Conservation (phyloP, 2,113 vertebrate genomes). For the Thinocorus orbignyianus region DNA sequence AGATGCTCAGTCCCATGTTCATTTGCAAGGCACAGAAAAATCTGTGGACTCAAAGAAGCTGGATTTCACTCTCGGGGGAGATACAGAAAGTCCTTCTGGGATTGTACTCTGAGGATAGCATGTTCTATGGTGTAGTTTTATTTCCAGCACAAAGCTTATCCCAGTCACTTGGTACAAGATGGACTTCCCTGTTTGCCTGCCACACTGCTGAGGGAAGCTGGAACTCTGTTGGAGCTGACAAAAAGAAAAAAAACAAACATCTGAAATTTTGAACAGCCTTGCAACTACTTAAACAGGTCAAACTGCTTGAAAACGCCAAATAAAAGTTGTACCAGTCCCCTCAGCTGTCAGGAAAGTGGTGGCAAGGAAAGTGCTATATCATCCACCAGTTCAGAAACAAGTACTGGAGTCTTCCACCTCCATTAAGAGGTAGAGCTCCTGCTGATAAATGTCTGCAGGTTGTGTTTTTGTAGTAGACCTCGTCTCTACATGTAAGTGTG, state of each 20-base stretch:
- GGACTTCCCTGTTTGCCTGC: not conserved
- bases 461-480: not conserved
- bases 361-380: not conserved
- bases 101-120: not conserved
- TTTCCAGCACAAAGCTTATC: not conserved
- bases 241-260: not conserved
- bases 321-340: not conserved
- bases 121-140: not conserved
- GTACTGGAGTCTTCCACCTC: not conserved
- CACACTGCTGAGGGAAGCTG: not conserved
- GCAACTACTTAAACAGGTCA: not conserved
- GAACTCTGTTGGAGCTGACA: not conserved
- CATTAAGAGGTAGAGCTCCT: not conserved
- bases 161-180: not conserved
- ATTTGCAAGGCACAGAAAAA: not conserved
- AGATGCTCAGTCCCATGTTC: not conserved
- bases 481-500: not conserved
- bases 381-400: not conserved
- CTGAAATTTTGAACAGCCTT: not conserved
- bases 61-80: not conserved
- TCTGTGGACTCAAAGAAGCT: not conserved
- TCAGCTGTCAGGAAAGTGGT: not conserved
- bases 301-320: not conserved
- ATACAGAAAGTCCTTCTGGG: too few species aligned
- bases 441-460: not conserved